Percentiles rank a stretch among this genome's conserved stretches.
phyloP scores from a whole-genome alignment of 2,113 vertebrate genomes.

The Mola mola region DNA sequence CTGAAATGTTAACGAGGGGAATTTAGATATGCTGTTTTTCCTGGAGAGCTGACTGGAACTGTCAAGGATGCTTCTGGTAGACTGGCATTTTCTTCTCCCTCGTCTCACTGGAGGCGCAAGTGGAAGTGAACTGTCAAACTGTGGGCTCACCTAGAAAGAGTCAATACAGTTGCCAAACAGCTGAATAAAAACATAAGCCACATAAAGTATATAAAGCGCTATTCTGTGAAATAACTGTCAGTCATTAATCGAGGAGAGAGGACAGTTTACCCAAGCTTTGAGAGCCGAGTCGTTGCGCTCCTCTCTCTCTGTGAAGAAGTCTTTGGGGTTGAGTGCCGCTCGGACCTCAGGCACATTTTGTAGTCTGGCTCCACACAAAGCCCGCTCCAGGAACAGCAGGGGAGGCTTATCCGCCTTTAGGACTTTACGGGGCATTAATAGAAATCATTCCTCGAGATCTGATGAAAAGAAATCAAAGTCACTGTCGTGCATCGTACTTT shows the following conservation, averaged over 20 bases:
- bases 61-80: slow-evolving; percentile 50
- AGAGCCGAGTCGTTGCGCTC: slow-evolving; percentile 42
- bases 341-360: slow-evolving; percentile 63
- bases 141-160: slow-evolving; percentile 83
- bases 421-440: slow-evolving; percentile 88
- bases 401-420: slow-evolving; percentile 79
- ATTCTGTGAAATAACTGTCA: no score
- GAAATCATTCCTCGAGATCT: slow-evolving; percentile 58
- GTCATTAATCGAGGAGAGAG: no score
- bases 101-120: slow-evolving; percentile 45
- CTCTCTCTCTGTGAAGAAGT: slow-evolving; percentile 76
- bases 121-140: slow-evolving; percentile 80
- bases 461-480: background rate
- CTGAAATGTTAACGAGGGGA: slow-evolving; percentile 82
- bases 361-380: slow-evolving; percentile 77
- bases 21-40: slow-evolving; percentile 78
- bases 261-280: slow-evolving; percentile 70
- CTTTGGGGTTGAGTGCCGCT: slow-evolving; percentile 77
- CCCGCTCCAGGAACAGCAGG: slow-evolving; percentile 85
- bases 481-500: background rate
- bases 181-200: background rate
- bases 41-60: slow-evolving; percentile 53
- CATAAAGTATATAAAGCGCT: background rate
- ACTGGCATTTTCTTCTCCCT: slow-evolving; percentile 27
- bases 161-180: background rate